phyloP scores from a whole-genome alignment of 2,888 invertebrate species.

The Mayetiola destructor region DNA sequence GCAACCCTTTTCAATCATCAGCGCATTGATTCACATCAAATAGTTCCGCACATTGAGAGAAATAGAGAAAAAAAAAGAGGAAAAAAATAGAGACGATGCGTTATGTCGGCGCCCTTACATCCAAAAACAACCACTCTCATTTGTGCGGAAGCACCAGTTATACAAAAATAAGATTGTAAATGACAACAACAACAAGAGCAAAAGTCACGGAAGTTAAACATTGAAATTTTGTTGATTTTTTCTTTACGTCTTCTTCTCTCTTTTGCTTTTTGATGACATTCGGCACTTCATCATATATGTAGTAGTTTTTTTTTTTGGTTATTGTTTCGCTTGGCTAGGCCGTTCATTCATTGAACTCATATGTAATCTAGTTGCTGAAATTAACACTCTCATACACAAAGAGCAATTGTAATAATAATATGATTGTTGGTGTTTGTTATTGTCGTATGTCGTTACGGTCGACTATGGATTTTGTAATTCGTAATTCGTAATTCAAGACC shows the following conservation, averaged over 20 bases:
- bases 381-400: not conserved
- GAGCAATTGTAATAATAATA: not conserved
- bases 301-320: too few relatives aligned
- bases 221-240: too few relatives aligned
- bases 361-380: not conserved
- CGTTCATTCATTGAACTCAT: not conserved
- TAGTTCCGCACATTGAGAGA: conserved; percentile 7
- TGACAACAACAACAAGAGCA: not conserved
- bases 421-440: not conserved
- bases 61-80: too few relatives aligned
- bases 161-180: not conserved
- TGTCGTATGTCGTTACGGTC: too few relatives aligned
- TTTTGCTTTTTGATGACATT: conserved; percentile 8
- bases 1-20: conserved; percentile 7
- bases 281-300: conserved; percentile 11
- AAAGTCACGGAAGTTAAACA: conserved; percentile 10
- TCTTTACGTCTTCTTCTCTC: too few relatives aligned
- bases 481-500: not conserved
- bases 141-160: not conserved
- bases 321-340: too few relatives aligned
- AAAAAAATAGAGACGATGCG: too few relatives aligned
- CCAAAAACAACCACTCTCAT: too few relatives aligned
- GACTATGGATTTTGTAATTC: too few relatives aligned
- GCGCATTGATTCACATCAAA: not conserved
- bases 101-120: too few relatives aligned